Conservation (phyloP, 2,888 invertebrate genomes). For the Parnassius smintheus region DNA sequence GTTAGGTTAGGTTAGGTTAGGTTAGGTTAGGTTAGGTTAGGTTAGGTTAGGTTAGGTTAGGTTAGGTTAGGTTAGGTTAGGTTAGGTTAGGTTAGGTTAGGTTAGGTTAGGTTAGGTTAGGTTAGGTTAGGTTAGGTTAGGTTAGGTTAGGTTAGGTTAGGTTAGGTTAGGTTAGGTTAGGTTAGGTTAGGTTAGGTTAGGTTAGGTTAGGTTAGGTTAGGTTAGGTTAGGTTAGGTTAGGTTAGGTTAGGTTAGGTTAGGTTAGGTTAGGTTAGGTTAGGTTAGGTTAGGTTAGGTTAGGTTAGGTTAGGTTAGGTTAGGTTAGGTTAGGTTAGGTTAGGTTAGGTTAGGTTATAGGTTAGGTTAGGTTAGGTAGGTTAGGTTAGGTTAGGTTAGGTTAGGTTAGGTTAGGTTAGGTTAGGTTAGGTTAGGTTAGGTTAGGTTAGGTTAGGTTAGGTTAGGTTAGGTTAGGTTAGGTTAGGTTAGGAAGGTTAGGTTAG, state of each 20-base stretch:
- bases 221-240: conserved; percentile 34
- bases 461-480: too few species aligned
- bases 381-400: conserved; percentile 29
- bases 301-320: too few species aligned
- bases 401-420: conserved; percentile 29
- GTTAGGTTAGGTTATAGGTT: too few species aligned
- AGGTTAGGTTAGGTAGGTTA: too few species aligned
- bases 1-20: conserved; percentile 1
- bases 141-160: conserved; percentile 33
- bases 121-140: conserved; percentile 30
- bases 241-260: conserved; percentile 28
- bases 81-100: too few species aligned
- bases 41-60: conserved; percentile 1
- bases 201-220: conserved; percentile 27
- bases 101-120: too few species aligned
- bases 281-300: too few species aligned
- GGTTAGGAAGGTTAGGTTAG: too few species aligned
- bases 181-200: too few species aligned
- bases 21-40: conserved; percentile 1
- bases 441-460: too few species aligned
- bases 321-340: too few species aligned
- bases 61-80: conserved; percentile 1
- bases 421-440: conserved; percentile 1
- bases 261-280: conserved; percentile 31
- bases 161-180: too few species aligned